Conservation (phyloP, 1,140 invertebrate species). For the Drosophila parabipectinata region DNA sequence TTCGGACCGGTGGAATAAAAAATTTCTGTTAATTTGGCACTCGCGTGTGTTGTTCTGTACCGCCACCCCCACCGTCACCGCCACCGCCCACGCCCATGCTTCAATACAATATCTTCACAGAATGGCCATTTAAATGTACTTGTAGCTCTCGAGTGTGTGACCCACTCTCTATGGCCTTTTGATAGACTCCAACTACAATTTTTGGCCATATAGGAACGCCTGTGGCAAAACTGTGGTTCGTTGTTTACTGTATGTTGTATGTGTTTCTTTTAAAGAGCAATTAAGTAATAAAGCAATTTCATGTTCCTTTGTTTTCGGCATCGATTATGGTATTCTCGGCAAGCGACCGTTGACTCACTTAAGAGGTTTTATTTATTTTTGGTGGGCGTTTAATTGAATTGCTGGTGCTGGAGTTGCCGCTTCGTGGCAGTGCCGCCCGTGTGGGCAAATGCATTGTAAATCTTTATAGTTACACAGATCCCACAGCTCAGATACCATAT, state of each 20-base stretch:
- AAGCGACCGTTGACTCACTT: slow-evolving; percentile 56
- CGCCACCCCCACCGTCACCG: slow-evolving; percentile 42
- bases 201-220: slow-evolving; percentile 47
- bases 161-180: slow-evolving; percentile 66
- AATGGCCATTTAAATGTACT: slow-evolving; percentile 72
- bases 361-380: slow-evolving; percentile 62
- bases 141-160: slow-evolving; percentile 43
- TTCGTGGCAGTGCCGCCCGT: slow-evolving; percentile 34
- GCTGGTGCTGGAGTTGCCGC: slow-evolving; percentile 53
- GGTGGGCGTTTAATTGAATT: slow-evolving; percentile 82
- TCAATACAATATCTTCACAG: slow-evolving; percentile 6
- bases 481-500: slow-evolving; percentile 58
- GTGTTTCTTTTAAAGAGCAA: slow-evolving; percentile 77
- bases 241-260: not conserved
- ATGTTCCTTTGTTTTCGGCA: slow-evolving; percentile 76
- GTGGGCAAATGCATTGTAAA: slow-evolving; percentile 76
- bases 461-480: slow-evolving; percentile 63
- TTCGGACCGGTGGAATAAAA: slow-evolving; percentile 30
- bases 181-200: slow-evolving; percentile 37
- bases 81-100: not conserved
- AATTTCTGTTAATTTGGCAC: slow-evolving; percentile 74
- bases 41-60: slow-evolving; percentile 60
- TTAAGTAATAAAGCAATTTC: slow-evolving; percentile 83
- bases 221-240: slow-evolving; percentile 27
- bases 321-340: slow-evolving; percentile 64